Base-by-base conservation (phyloP, 2,888 invertebrate species). In the Elegia similella region DNA sequence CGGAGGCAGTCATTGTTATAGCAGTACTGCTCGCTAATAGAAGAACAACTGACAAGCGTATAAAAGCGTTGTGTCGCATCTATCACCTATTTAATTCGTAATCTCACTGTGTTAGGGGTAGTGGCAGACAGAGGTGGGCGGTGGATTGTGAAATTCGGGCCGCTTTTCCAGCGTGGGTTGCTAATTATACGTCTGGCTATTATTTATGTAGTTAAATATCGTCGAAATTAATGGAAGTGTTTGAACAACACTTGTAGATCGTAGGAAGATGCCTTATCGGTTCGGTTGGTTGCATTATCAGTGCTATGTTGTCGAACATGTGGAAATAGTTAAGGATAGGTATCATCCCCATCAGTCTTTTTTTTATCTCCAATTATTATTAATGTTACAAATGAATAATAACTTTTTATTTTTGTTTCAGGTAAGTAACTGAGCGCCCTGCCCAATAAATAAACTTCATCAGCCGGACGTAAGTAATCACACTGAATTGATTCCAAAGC, bases 101-200 rank as follows among this genome's bases (percentile, higher is more conserved):
- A 38, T 12, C 38, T 23, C 38, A 46, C 43, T 46, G 52, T 42
- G 34, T 50, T 50, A 34, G 34, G 50, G 50, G 50, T 50, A 38
- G 48, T 8, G 34, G 32, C 57, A 50, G 62, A 62, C 65, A 50
- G 48, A 52, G 23, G 78, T 80, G 72, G 83, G 82, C 76, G 78
- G 66, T 68, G 63, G 73, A 80, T 89, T 89, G 82, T 84, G 88
- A 84, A 88, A 89, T 80, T 81, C 65, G 71, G 72, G 73, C 70
- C 72, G 83, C 80, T 86, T 88, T 87, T 86, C 80, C 76, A 66
- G 82, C 84, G 88, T 88, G 76, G 89, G 89, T 73, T 55, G 81
- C 64, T 88, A 88, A 90, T 90, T 89, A 87, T 81, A 86, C 75
- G 74, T 77, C 75, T 59, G 70, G 69, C 69, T 72, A 75, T 84